A percentile compares a stretch with the other conserved stretches of the same genome.
Conservation (phyloP, 2,797 vertebrate species). For the Eospalax fontanierii region DNA sequence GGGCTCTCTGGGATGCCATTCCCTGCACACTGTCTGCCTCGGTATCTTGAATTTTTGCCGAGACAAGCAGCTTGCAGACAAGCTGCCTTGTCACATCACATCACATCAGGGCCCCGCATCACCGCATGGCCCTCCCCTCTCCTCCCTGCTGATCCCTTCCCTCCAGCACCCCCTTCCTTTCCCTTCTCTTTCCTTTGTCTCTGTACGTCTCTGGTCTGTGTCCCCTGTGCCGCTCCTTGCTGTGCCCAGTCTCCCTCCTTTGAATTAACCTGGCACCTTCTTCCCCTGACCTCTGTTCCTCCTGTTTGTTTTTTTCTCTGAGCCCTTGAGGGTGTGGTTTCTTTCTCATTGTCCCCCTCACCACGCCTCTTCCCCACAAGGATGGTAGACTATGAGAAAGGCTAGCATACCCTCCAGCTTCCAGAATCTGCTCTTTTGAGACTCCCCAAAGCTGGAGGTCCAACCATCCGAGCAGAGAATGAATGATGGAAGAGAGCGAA, state of each 20-base stretch:
- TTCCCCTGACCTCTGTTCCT: neutral
- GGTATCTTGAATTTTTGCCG: constrained; percentile 81
- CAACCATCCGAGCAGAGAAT: neutral
- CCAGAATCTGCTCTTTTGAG: neutral
- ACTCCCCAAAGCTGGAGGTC: neutral
- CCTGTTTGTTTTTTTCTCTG: neutral
- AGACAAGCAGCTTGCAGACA: constrained; percentile 86
- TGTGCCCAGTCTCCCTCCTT: neutral
- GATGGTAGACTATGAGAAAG: neutral
- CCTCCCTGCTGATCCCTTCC: neutral
- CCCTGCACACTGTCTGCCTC: constrained; percentile 58
- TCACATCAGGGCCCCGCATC: constrained; percentile 58
- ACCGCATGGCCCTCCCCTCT: fast-evolving
- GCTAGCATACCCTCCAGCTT: neutral
- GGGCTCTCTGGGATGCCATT: constrained; percentile 29
- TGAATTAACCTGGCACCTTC: neutral
- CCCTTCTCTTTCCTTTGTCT: constrained; percentile 25
- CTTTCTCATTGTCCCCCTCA: neutral
- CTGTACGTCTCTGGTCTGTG: neutral
- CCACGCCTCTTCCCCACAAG: neutral
- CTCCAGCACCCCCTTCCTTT: neutral
- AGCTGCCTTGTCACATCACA: constrained; percentile 77
- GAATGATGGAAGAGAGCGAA: neutral
- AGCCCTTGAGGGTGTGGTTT: neutral
- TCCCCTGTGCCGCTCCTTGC: neutral